Conservation (phyloP, 2,797 vertebrate species). For the Rhinogobio ventralis region DNA sequence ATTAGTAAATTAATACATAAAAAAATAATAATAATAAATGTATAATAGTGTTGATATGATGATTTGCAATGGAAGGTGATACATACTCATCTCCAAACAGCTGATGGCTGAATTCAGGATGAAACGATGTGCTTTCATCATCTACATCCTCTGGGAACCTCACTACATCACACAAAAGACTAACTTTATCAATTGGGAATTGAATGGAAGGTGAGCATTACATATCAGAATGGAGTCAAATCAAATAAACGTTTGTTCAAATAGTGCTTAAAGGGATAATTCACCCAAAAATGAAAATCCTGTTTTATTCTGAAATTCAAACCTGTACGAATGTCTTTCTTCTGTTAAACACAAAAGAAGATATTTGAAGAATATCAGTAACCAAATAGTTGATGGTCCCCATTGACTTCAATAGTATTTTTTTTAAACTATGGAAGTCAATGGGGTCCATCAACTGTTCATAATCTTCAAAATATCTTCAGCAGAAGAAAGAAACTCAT, state of each 20-base stretch:
- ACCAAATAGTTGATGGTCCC: too few species aligned
- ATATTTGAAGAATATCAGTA: too few species aligned
- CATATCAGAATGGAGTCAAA: not conserved
- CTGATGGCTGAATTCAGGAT: slow-evolving; percentile 96
- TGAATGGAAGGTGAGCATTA: not conserved
- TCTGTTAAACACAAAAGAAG: too few species aligned
- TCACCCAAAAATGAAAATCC: too few species aligned
- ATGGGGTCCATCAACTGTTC: too few species aligned
- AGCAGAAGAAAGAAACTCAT: too few species aligned
- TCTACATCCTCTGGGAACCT: slow-evolving; percentile 96
- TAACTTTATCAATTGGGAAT: not conserved
- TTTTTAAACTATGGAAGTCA: too few species aligned
- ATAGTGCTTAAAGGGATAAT: not conserved
- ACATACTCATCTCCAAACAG: slow-evolving; percentile 97
- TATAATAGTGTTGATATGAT: slow-evolving; percentile 45
- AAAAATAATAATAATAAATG: not conserved
- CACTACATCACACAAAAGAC: slow-evolving; percentile 70
- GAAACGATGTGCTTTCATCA: slow-evolving; percentile 93
- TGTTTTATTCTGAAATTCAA: too few species aligned
- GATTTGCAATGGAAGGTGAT: slow-evolving; percentile 34
- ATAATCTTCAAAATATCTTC: too few species aligned
- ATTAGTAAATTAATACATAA: not conserved
- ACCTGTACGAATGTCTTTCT: too few species aligned
- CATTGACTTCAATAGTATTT: too few species aligned
- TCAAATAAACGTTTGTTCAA: not conserved